Base-by-base conservation (phyloP, 2,113 vertebrate species). In the Pelecanus crispus region DNA sequence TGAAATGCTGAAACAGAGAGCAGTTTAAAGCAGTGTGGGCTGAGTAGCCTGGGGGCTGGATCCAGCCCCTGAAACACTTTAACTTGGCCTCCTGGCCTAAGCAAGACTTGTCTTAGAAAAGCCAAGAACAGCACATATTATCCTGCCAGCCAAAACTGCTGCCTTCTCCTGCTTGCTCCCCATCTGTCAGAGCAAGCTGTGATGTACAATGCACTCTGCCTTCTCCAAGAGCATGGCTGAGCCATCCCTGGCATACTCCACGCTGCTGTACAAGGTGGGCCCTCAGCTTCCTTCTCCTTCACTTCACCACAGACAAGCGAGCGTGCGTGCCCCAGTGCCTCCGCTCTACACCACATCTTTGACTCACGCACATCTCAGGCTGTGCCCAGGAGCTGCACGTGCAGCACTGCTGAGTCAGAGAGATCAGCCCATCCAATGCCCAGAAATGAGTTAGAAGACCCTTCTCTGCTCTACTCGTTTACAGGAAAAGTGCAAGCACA, bases 301-400 rank as follows among this genome's bases (percentile, higher is more conserved):
- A 6, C 38, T 53, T 42, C 67, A 26, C 3, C 24, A 21, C 0
- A 2, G 55, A 36, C 0, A 6, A 56, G 17, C 25, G 38, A 36
- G 56, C 0, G 0, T 6, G 28, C 0, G 1, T 31, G 36, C 8
- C 6, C 4, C 66, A 31, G 20, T n/a, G 66, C 70, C 56, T 16
- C 29, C 42, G 70, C 34, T 38, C n/a, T 55, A 9, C 22, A 7
- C n/a, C 20, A 11, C 19, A 17, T 22, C 49, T 67, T 47, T n/a
- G 66, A 34, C 21, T 66, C 44, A 4, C 1, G 12, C 19, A 15
- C 50, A 26, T 16, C 74, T 52, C 25, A 3, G 71, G 20, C 58
- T 88, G 36, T 29, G 42, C 17, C 25, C 45, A 22, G 59, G 14
- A 94, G 25, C 49, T 42, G 38, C 50, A 67, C 0, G 0, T 13